Evolutionary conservation across 1,140 invertebrate species (phyloP).

Genomic region (Geopemphigus sp.): DNA sequence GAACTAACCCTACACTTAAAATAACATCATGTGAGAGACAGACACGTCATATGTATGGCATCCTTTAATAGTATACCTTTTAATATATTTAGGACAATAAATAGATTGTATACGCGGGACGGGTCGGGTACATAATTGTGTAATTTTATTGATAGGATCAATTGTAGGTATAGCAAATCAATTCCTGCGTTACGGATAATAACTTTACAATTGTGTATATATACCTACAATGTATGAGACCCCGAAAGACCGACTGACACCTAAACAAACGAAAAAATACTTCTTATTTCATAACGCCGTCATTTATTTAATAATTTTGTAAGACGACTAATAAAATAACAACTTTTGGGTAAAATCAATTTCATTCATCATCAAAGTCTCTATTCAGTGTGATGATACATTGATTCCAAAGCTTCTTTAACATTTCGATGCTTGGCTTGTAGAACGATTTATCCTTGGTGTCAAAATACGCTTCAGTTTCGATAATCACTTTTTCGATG

Average conservation of each 20-base stretch:
- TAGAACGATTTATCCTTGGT: no score
- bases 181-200: slow-evolving; percentile 15
- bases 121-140: slow-evolving; percentile 4
- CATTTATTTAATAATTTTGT: no score
- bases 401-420: no score
- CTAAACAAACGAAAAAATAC: neutral
- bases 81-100: slow-evolving; percentile 15
- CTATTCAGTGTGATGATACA: no score
- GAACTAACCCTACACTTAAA: slow-evolving; percentile 26
- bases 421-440: no score
- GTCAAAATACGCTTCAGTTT: no score
- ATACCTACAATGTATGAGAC: neutral
- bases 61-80: neutral
- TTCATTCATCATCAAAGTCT: no score
- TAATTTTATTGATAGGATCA: slow-evolving; percentile 36
- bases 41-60: neutral
- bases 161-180: slow-evolving; percentile 15
- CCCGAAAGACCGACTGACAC: neutral
- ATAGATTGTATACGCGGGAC: neutral
- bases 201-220: neutral
- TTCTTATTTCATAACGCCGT: neutral
- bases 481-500: no score
- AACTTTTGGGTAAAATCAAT: no score
- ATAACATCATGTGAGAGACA: slow-evolving; percentile 17
- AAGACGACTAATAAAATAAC: neutral